Percentiles rank a stretch among this genome's conserved stretches.
phyloP scores from a whole-genome alignment of 2,797 vertebrate genomes.

The Poeciliopsis paucimaculata region DNA sequence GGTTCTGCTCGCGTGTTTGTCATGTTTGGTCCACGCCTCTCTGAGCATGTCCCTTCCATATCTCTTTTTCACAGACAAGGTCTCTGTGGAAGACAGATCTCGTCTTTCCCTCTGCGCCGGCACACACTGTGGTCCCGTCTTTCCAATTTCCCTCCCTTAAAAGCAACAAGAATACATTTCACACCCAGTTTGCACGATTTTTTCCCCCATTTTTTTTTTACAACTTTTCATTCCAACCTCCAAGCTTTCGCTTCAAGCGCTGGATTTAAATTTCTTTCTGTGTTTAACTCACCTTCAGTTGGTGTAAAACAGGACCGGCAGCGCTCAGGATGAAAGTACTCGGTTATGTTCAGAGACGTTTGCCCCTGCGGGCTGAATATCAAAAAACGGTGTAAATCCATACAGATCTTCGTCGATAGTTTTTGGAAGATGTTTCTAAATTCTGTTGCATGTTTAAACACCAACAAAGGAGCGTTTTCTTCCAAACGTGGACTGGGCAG shows the following conservation, averaged over 20 bases:
- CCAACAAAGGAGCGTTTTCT: conserved; percentile 5
- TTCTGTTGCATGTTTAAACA: conserved; percentile 36
- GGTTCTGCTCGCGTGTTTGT: conserved; percentile 11
- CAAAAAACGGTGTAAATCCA: conserved; percentile 61
- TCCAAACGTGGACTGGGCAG: conserved; percentile 38
- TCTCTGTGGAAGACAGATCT: conserved; percentile 77
- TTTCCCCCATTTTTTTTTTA: conserved; percentile 26
- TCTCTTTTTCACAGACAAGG: conserved; percentile 77
- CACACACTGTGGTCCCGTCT: conserved; percentile 66
- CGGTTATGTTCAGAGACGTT: conserved; percentile 60
- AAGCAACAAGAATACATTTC: conserved; percentile 68
- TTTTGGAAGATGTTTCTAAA: conserved; percentile 40
- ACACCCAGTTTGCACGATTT: conserved; percentile 37
- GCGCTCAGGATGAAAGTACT: conserved; percentile 48
- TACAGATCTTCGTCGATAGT: conserved; percentile 45
- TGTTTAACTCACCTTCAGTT: conserved; percentile 41
- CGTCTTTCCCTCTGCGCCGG: conserved; percentile 64
- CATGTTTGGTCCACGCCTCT: conserved; percentile 66
- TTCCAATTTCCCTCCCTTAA: conserved; percentile 72
- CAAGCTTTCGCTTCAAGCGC: not conserved
- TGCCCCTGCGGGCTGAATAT: conserved; percentile 54
- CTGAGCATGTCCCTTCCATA: conserved; percentile 70
- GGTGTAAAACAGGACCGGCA: conserved; percentile 37
- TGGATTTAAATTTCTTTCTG: conserved; percentile 23
- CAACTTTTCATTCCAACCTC: conserved; percentile 17